phyloP scores from a whole-genome alignment of 2,113 vertebrate genomes.

The Prionailurus viverrinus region DNA sequence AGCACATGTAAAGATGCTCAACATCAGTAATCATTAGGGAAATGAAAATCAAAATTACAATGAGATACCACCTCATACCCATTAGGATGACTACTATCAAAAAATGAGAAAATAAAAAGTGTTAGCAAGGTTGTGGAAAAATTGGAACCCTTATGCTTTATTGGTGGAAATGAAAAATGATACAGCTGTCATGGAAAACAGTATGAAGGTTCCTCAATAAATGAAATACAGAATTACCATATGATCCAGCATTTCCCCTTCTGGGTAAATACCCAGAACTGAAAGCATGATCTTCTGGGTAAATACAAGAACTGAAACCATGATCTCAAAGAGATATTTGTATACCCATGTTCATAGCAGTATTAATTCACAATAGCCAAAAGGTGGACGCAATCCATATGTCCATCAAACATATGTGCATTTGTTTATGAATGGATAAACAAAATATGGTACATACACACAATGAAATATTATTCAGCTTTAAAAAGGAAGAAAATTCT shows the following conservation, averaged over 20 bases:
- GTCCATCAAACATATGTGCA: not conserved
- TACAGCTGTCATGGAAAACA: not conserved
- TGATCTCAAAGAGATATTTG: not conserved
- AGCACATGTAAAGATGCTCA: not conserved
- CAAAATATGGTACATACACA: not conserved
- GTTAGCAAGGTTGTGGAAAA: not conserved
- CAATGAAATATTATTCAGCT: not conserved
- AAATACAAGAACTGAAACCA: not conserved
- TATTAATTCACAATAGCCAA: not conserved
- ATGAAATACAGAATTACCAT: not conserved
- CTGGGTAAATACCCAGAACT: not conserved
- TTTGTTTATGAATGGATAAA: not conserved
- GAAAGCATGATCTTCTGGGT: not conserved
- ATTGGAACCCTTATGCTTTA: not conserved
- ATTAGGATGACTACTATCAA: not conserved
- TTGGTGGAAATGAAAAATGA: not conserved
- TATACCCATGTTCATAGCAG: not conserved
- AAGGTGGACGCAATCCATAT: not conserved
- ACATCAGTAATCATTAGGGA: not conserved
- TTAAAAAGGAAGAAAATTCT: conserved; percentile 9
- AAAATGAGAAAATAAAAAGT: not conserved
- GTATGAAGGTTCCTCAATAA: not conserved
- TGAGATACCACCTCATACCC: not conserved
- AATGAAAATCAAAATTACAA: not conserved
- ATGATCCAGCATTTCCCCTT: not conserved